Evolutionary conservation across 2,797 vertebrate species (phyloP).

Genomic region (Thalassophryne amazonica): DNA sequence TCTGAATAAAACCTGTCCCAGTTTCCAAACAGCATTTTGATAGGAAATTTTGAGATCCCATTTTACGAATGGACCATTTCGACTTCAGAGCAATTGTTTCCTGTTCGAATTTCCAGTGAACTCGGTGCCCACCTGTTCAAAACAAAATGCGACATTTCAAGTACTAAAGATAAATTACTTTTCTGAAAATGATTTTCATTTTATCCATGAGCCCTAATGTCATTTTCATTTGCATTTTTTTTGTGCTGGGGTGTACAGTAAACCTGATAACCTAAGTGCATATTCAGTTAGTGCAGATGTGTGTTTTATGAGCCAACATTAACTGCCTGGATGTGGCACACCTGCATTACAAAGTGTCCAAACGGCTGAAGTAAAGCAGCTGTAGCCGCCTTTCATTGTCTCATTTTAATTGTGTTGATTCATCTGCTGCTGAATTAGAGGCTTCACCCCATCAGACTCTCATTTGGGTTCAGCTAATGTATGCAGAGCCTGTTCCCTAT

Average conservation of each 20-base stretch:
- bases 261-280: slow-evolving; percentile 57
- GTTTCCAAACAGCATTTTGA: no score
- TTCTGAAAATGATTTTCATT: slow-evolving; percentile 17
- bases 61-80: no score
- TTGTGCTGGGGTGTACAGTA: slow-evolving; percentile 19
- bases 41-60: no score
- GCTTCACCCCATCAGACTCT: not conserved
- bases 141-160: slow-evolving; percentile 3
- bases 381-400: slow-evolving; percentile 6
- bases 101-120: no score
- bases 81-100: no score
- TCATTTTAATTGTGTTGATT: slow-evolving; percentile 18
- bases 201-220: slow-evolving; percentile 40
- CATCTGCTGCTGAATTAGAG: not conserved
- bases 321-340: slow-evolving; percentile 30
- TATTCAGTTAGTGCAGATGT: slow-evolving; percentile 40
- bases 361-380: slow-evolving; percentile 9
- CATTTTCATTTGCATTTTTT: slow-evolving; percentile 44
- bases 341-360: slow-evolving; percentile 36
- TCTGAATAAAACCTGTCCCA: no score
- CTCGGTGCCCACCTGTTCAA: not conserved
- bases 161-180: not conserved
- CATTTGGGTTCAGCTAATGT: not conserved
- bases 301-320: slow-evolving; percentile 31
- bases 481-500: not conserved